These are phyloP conservation scores for Callaeas wilsoni DNA, from an alignment of 2,113 vertebrate genomes.

Conservation along the genomic window DNA sequence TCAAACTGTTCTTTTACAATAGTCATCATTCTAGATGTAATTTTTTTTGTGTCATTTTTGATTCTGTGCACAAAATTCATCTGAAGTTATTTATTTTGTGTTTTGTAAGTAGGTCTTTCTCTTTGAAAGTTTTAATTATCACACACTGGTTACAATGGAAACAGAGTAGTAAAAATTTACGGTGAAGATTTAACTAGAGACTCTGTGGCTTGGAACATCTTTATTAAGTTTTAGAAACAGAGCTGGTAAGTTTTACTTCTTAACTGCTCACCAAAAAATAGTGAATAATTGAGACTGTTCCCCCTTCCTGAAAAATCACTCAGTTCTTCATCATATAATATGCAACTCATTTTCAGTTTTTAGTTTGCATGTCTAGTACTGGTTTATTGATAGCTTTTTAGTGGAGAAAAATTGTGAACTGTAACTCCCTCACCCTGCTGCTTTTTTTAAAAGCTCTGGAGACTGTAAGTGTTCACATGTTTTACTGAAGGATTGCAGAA, in stretches of 20 bases:
- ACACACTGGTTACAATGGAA: constrained; percentile 8
- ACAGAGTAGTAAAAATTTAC: background rate
- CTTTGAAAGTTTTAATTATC: constrained; percentile 17
- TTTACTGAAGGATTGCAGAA: constrained; percentile 73
- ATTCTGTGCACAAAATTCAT: background rate
- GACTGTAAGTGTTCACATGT: constrained; percentile 65
- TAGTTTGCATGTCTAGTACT: background rate
- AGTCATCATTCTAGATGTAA: background rate
- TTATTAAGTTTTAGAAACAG: constrained; percentile 20
- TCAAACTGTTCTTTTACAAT: background rate
- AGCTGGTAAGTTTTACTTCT: background rate
- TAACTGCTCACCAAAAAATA: background rate
- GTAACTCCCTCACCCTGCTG: constrained; percentile 38
- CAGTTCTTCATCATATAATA: background rate
- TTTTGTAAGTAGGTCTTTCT: background rate
- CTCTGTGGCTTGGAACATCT: background rate
- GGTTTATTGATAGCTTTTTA: constrained; percentile 30
- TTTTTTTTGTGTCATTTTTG: background rate
- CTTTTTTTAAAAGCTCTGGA: constrained; percentile 49
- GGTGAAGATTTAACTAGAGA: background rate
- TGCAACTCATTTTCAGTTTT: background rate
- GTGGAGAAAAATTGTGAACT: constrained; percentile 43
- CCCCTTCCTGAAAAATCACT: background rate
- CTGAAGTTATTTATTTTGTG: background rate
- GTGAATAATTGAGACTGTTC: background rate